Evolutionary conservation across 2,113 vertebrate species (phyloP).

Genomic region (Hippocampus guttulatus): DNA sequence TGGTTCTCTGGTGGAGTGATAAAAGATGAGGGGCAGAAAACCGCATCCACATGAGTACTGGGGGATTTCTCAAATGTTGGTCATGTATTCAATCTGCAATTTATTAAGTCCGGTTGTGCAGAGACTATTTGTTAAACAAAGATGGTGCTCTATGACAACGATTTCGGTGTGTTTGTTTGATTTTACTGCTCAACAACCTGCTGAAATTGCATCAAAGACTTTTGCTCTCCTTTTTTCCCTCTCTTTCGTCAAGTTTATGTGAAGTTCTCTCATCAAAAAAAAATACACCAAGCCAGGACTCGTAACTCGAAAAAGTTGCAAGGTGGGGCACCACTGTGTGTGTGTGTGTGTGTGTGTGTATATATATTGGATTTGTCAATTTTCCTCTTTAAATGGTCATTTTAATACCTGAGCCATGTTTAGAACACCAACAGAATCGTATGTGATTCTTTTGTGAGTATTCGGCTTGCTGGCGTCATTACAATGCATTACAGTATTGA

Average conservation of each 20-base stretch:
- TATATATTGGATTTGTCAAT: not conserved
- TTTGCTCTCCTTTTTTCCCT: not conserved
- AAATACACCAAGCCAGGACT: no score
- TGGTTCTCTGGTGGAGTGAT: not conserved
- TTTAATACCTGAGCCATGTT: conserved; percentile 1
- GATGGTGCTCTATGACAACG: not conserved
- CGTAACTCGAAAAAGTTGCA: no score
- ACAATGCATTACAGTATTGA: conserved; percentile 6
- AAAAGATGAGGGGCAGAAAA: not conserved
- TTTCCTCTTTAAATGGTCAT: conserved; percentile 42
- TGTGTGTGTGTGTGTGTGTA: no score
- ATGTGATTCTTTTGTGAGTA: not conserved
- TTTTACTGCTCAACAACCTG: not conserved
- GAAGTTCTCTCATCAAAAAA: not conserved
- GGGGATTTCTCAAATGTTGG: not conserved
- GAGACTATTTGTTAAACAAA: not conserved
- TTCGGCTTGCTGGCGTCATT: not conserved
- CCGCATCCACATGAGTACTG: not conserved
- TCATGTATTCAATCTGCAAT: not conserved
- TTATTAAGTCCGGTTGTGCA: not conserved
- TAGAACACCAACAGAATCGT: not conserved
- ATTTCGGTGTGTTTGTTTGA: not conserved
- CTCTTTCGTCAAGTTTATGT: not conserved
- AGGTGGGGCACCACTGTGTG: no score
- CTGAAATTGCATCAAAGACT: not conserved